Percentiles rank a stretch among this genome's conserved stretches.
Conservation (phyloP, 2,113 vertebrate genomes). For the Marcusenius ussheri region DNA sequence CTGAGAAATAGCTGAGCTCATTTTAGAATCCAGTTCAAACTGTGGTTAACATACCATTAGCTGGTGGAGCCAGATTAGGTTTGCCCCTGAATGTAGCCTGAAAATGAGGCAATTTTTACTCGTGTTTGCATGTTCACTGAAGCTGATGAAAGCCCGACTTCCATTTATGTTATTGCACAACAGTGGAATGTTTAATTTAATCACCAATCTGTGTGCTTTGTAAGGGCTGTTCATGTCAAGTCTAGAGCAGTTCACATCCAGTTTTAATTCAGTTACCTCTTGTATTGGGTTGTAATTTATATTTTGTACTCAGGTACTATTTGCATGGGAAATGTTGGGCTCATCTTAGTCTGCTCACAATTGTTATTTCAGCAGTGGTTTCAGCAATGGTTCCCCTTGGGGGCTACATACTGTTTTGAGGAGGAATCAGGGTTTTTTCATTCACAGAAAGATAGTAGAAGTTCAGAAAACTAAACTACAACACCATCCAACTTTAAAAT, state of each 20-base stretch:
- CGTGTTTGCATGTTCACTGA: neutral
- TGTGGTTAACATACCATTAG: neutral
- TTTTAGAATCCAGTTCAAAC: conserved; percentile 7
- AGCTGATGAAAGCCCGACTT: neutral
- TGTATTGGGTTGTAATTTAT: neutral
- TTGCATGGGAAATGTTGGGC: conserved; percentile 5
- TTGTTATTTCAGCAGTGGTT: neutral
- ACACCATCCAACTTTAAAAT: conserved; percentile 42
- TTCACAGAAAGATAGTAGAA: conserved; percentile 34
- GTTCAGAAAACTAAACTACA: conserved; percentile 38
- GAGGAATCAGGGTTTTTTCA: conserved; percentile 9
- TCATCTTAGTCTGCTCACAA: neutral
- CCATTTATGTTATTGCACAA: neutral
- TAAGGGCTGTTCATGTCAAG: neutral
- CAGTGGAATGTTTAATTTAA: conserved; percentile 8
- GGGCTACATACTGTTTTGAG: neutral
- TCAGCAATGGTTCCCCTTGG: neutral
- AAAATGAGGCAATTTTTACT: neutral
- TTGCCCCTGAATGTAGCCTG: neutral
- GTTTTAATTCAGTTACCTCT: conserved; percentile 4
- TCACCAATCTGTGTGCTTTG: neutral
- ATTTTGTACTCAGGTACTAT: neutral
- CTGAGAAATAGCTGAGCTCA: conserved; percentile 10
- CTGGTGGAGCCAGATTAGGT: too few relatives aligned
- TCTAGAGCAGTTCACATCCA: neutral